phyloP scores from a whole-genome alignment of 2,113 vertebrate species.

The Podarcis cretensis region DNA sequence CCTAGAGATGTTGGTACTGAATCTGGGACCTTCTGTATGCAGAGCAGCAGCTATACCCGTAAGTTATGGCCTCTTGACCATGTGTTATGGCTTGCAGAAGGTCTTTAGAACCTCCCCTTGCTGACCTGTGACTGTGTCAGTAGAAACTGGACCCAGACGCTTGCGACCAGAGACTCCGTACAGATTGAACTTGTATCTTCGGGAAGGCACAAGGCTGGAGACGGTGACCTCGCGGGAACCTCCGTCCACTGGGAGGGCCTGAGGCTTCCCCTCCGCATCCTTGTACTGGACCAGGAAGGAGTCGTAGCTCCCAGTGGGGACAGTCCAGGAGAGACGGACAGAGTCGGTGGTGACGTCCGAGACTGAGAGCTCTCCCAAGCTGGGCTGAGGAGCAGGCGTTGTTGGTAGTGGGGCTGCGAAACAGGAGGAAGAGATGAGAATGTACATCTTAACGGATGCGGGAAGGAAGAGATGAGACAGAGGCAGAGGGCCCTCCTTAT shows the following conservation, averaged over 20 bases:
- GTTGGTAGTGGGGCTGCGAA: no score
- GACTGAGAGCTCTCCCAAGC: constrained; percentile 9
- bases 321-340: constrained; percentile 44
- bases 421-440: no score
- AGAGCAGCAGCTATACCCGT: no score
- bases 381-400: no score
- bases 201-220: constrained; percentile 40
- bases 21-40: no score
- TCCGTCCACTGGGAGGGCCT: constrained; percentile 47
- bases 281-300: constrained; percentile 44
- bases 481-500: no score
- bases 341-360: constrained; percentile 36
- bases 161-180: constrained; percentile 45
- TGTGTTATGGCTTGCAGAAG: no score
- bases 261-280: constrained; percentile 27
- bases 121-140: constrained; percentile 54
- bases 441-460: no score
- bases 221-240: constrained; percentile 34
- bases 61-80: no score
- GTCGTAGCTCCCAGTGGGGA: constrained; percentile 41
- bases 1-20: no score
- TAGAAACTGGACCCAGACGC: constrained; percentile 36
- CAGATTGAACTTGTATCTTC: constrained; percentile 67
- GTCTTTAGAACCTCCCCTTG: no score
- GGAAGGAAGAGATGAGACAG: no score